Evolutionary conservation across 2,113 vertebrate genomes (phyloP), one percentile per base, ranked within the genome.

Genomic region (Pomatorhinus ruficollis): DNA sequence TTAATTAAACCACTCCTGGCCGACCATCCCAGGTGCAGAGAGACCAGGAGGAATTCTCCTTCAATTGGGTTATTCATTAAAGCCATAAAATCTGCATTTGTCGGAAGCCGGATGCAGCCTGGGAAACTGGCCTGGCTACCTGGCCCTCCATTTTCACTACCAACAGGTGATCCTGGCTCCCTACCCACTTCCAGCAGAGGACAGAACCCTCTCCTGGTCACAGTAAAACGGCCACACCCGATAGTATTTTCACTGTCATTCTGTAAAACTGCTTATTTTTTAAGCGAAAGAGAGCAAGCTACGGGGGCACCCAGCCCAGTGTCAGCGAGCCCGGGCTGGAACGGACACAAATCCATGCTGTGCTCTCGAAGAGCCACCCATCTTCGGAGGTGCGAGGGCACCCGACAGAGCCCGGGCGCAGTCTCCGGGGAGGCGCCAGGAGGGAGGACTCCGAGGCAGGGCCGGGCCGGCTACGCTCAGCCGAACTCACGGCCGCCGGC

Each of bases 281-380:
- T 9, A 45, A 42, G n/a, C 20, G 1, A 30, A 10, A 3, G 10
- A 20, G 16, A 20, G 20, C 21, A 64, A 50, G 9, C 31, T 20
- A 10, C 0, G 1, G 5, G 1, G 2, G 7, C 30, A 25, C 5
- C 6, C 57, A 9, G 23, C 23, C 12, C 6, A 6, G 17, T 17
- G 54, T 37, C 44, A 2, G 24, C 2, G 2, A 52, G 45, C 35
- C 31, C 1, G 11, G 18, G 6, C 39, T 8, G 5, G 37, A 28
- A n/a, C 5, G 1, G n/a, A 9, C 6, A 31, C 44, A 11, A 27
- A 69, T 18, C 1, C 25, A 4, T 1, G 10, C 15, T 3, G 35
- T 1, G 33, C 20, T 25, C 12, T 40, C 3, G 19, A 12, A 6
- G 2, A 61, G 31, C 35, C 1, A 1, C 42, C 33, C 24, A 1